Conservation (phyloP, 2,888 invertebrate species). For the Gymnocheta viridis region DNA sequence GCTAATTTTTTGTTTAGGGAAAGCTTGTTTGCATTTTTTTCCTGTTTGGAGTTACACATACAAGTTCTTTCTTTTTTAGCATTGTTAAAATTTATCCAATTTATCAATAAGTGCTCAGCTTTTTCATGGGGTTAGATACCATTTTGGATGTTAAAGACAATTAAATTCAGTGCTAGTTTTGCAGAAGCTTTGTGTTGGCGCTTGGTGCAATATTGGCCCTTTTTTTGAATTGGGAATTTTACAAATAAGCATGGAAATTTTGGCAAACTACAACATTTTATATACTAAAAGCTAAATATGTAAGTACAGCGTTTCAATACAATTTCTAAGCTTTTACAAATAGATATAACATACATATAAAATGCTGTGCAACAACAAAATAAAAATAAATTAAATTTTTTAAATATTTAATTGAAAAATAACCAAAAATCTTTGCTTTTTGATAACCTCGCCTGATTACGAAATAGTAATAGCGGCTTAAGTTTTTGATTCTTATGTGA, state of each 20-base stretch:
- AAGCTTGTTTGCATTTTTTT: slow-evolving; percentile 6
- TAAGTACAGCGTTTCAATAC: neutral
- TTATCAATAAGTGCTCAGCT: neutral
- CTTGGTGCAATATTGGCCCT: neutral
- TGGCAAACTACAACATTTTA: neutral
- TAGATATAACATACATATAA: neutral
- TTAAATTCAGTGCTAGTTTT: slow-evolving; percentile 11
- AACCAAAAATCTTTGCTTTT: neutral
- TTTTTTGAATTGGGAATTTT: neutral
- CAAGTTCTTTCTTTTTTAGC: neutral
- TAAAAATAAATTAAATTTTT: neutral
- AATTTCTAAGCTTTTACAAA: neutral
- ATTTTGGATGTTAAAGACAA: neutral
- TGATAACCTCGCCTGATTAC: neutral
- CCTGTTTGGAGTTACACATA: slow-evolving; percentile 4
- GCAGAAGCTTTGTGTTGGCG: neutral
- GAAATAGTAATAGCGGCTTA: neutral
- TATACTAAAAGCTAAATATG: slow-evolving; percentile 2
- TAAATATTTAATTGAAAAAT: neutral
- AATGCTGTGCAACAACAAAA: neutral
- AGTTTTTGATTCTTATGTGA: neutral
- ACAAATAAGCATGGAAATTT: neutral
- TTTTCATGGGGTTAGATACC: neutral
- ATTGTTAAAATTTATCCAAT: neutral
- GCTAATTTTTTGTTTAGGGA: neutral